Evolutionary conservation across 1,140 invertebrate genomes (phyloP), one percentile per base, ranked within the genome.

Genomic region (Andricus grossulariae): DNA sequence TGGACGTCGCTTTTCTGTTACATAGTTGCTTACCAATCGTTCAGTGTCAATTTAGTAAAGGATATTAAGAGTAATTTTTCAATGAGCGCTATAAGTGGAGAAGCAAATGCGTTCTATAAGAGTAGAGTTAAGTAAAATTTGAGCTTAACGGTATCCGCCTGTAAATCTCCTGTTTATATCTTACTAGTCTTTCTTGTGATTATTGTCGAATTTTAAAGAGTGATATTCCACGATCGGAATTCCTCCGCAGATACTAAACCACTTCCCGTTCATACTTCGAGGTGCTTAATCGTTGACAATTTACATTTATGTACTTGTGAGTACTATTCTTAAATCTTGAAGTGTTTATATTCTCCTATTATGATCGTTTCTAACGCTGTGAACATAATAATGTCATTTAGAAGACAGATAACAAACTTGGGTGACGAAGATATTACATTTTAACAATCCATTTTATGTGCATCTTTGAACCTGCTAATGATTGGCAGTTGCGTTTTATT

Each of bases 401-500:
- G 82, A 77, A 13, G 73, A 85, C 54, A 80, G 79, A 80, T 83
- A 79, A 79, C 77, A 75, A 51, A 76, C 51, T 55, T 73, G 51
- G 72, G 50, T 79, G 77, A 78, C 25, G 74, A 80, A 79, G 80
- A 83, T n/a, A n/a, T 50, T 73, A 84, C 75, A 75, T 78, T 71
- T 54, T 81, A 83, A 83, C 66, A 78, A 82, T 82, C 74, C 71
- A 79, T 81, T 85, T 84, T 81, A 74, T 83, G 77, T 85, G 85
- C 82, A 85, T 82, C 82, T 87, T 88, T 75, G 60, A 80, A 83
- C 77, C 82, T 85, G 83, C 80, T 79, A 82, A 87, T 81, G 76
- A 77, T 85, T 87, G 85, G 83, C 83, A 86, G 82, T 86, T 87
- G 80, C 85, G 84, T 89, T 89, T 89, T 88, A 88, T 88, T 88